A percentile compares a stretch with the other conserved stretches of the same genome.
These are phyloP conservation scores for Sminthurinus aureus DNA, from an alignment of 2,888 invertebrate species.

Conservation along the genomic window DNA sequence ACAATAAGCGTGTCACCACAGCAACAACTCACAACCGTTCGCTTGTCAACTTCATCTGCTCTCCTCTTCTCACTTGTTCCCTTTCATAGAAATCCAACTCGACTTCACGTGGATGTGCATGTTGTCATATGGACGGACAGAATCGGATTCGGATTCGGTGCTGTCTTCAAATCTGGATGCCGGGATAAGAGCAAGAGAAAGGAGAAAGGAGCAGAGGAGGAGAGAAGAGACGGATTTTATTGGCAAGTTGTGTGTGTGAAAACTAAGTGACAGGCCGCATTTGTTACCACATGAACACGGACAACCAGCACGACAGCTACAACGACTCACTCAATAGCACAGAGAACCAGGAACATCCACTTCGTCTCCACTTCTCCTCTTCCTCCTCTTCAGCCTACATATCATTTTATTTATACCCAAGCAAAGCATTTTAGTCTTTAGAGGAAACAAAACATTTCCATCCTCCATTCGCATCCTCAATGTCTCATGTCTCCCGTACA, in stretches of 20 bases:
- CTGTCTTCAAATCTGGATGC: no score
- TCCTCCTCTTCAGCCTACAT: background rate
- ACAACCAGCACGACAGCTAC: background rate
- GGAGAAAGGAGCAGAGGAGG: no score
- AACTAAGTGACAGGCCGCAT: constrained; percentile 9
- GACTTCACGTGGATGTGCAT: no score
- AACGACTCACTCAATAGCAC: background rate
- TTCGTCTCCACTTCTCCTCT: background rate
- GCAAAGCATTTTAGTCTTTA: no score
- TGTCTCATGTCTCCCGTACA: no score
- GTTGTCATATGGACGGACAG: background rate
- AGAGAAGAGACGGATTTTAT: no score
- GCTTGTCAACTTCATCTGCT: constrained; percentile 51
- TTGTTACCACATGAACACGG: background rate
- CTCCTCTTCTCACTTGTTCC: constrained; percentile 3
- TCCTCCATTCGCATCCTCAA: no score
- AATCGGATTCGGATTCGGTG: background rate
- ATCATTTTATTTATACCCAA: background rate
- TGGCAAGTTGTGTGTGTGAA: background rate
- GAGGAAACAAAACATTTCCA: no score
- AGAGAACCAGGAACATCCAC: background rate
- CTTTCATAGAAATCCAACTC: no score
- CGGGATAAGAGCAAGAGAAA: no score
- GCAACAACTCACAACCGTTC: constrained; percentile 48
- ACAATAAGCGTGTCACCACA: constrained; percentile 44